Evolutionary conservation across 2,888 invertebrate genomes (phyloP), one percentile per base, ranked within the genome.

Genomic region (Perizoma affinitatum): DNA sequence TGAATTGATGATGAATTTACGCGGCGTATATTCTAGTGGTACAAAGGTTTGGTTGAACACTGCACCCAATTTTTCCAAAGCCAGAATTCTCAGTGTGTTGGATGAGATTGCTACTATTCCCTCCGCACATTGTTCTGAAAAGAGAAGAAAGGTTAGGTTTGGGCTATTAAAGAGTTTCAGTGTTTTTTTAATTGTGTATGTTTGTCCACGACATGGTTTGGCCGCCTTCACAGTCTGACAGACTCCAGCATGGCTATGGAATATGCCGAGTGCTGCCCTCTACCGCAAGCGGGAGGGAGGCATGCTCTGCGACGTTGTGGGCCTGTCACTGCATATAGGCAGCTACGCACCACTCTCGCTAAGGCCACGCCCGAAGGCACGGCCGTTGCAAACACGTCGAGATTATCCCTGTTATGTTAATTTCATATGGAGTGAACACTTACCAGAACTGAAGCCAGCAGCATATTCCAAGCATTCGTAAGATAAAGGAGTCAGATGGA

Each of bases 61-160:
- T 0, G 98, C 99, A 0, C 99, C 99, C 1, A 99, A 91, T 85
- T 99, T 99, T 85, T 99, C 99, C 56, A 99, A 91, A 0, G 99
- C 99, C 84, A 99, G 94, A 94, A 99, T 99, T 79, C 99, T 94
- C 54, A 99, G 92, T 0, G 99, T 99, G 80, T 99, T 99, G 1
- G 98, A 97, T 0, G 99, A 98, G 83, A 99, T 99, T 0, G 99
- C 99, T 0, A 99, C 99, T 72, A 99, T 98, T 70, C 99, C 99
- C 87, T 99, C 99, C 0, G 98, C 98, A 93, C 99, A 99, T 87
- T 99, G 99, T 87, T 99, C 99, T 70, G 84, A 63, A 78, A 84
- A 69, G 8, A 63, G 65, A 67, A 60, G 56, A 9, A 4, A 33
- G 33, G 9, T 38, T 43, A 48, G 4, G 44, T 9, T 10, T 35